These are phyloP conservation scores for Ia io DNA, from an alignment of 2,113 vertebrate genomes.

Conservation along the genomic window DNA sequence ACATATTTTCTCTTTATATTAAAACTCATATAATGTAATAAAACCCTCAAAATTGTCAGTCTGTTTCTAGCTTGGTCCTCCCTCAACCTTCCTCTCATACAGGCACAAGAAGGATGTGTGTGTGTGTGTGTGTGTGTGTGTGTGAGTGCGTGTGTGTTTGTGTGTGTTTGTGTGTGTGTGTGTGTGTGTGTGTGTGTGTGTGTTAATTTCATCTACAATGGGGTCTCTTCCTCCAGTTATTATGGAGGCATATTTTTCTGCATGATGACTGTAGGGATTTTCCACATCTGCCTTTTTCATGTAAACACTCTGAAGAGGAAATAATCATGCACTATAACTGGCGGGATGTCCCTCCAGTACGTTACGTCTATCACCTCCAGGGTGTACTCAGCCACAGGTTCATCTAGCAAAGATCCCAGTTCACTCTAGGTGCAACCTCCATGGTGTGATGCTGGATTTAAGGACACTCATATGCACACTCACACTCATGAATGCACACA, in stretches of 20 bases:
- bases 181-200: neutral
- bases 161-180: neutral
- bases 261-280: fast-evolving
- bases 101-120: neutral
- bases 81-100: fast-evolving
- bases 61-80: neutral
- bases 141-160: neutral
- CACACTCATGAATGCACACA: neutral
- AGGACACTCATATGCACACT: neutral
- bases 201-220: neutral
- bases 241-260: neutral
- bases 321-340: fast-evolving
- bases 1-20: neutral
- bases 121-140: neutral
- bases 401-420: neutral
- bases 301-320: neutral
- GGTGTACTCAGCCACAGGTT: fast-evolving
- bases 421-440: fast-evolving
- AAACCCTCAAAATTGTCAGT: neutral
- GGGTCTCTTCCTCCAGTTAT: neutral
- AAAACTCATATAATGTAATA: too few species aligned
- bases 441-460: neutral
- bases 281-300: neutral
- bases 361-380: fast-evolving
- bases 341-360: neutral